Evolutionary conservation across 1,140 invertebrate genomes (phyloP).

Genomic region (Trichoplusia ni): DNA sequence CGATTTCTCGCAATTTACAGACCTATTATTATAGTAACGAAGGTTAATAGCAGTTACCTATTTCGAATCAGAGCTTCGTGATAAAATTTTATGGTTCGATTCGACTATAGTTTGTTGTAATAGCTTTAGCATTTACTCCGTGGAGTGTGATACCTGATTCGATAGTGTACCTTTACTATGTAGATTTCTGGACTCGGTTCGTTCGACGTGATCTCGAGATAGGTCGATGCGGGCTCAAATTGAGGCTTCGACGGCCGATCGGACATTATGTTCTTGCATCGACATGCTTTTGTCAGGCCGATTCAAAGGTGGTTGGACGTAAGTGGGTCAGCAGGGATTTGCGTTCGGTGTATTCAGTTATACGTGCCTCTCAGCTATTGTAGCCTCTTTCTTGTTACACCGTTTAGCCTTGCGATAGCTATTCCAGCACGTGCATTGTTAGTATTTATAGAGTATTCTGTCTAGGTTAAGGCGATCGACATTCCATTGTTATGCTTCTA

Average conservation of each 20-base stretch:
- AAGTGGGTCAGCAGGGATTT: conserved; percentile 68
- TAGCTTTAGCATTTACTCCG: conserved; percentile 36
- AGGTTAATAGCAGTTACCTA: conserved; percentile 22
- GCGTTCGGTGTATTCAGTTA: conserved; percentile 53
- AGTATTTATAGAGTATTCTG: too few relatives aligned
- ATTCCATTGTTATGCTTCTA: too few relatives aligned
- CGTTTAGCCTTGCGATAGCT: conserved; percentile 45
- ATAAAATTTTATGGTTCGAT: conserved; percentile 44
- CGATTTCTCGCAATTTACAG: conserved; percentile 23
- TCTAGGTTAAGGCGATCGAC: too few relatives aligned
- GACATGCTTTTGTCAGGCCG: conserved; percentile 70
- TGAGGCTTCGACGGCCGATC: conserved; percentile 57
- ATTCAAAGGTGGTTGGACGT: conserved; percentile 68
- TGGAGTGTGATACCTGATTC: conserved; percentile 8
- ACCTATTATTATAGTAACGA: conserved; percentile 30
- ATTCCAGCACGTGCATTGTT: conserved; percentile 39
- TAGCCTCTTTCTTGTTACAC: conserved; percentile 44
- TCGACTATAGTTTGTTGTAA: conserved; percentile 41
- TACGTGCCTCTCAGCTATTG: conserved; percentile 39
- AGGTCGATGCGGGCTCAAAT: conserved; percentile 69
- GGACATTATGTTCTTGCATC: conserved; percentile 67
- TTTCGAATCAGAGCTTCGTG: conserved; percentile 24
- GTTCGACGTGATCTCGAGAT: conserved; percentile 48
- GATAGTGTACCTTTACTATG: conserved; percentile 21
- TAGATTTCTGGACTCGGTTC: conserved; percentile 34